Conservation (phyloP, 2,797 vertebrate species). For the Trachurus trachurus region DNA sequence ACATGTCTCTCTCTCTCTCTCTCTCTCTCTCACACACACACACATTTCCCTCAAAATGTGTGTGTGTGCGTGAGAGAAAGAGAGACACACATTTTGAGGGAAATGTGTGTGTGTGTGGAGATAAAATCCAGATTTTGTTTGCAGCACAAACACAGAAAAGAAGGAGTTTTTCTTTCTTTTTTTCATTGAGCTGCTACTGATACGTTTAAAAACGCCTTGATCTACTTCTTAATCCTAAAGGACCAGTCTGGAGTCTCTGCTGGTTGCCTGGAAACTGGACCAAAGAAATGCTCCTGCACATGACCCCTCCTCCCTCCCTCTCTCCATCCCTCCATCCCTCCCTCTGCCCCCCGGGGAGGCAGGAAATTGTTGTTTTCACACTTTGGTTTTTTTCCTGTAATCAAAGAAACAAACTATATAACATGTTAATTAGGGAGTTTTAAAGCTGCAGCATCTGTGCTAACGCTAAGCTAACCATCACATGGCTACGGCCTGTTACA, state of each 20-base stretch:
- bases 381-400: background rate
- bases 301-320: too few species aligned
- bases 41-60: too few species aligned
- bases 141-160: background rate
- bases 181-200: background rate
- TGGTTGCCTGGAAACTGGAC: constrained; percentile 41
- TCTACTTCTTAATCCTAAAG: background rate
- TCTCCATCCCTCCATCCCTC: too few species aligned
- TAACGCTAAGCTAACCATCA: background rate
- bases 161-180: background rate
- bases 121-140: background rate
- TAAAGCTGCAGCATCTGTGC: background rate
- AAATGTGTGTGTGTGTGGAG: background rate
- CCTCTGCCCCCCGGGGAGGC: too few species aligned
- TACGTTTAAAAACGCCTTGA: background rate
- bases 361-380: constrained; percentile 16
- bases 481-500: background rate
- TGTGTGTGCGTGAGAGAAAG: too few species aligned
- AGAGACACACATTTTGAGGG: background rate
- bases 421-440: background rate
- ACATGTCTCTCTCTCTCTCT: background rate
- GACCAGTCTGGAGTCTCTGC: background rate
- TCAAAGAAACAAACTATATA: background rate
- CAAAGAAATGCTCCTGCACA: background rate
- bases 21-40: background rate